Base-by-base conservation (phyloP, 2,113 vertebrate genomes). In the Corythoichthys haematopterus region DNA sequence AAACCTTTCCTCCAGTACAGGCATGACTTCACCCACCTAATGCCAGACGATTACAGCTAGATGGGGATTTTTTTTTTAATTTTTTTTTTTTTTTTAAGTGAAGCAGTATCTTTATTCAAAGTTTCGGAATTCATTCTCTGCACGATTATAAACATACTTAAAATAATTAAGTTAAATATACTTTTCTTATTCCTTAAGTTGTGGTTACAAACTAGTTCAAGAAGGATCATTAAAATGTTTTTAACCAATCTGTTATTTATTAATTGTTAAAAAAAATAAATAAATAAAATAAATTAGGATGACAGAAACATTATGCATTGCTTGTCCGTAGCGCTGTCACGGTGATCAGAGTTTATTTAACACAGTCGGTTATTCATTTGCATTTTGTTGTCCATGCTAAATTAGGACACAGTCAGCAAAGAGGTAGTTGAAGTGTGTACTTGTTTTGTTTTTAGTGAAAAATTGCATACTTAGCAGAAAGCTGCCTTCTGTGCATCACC, bases 1-100 rank as follows among this genome's bases (percentile, higher is more conserved):
- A 89, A 91, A 88, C 85, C 78, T 74, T 86, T 89, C 84, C 87
- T 86, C 81, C 60, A 62, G 78, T 88, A 86, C 83, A 85, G 85
- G 84, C 88, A 64, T 79, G 69, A 71, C 80, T 77, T 82, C 84
- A 82, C 74, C 81, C 84, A 84, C 77, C 66, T 57, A 87, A 68
- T 64, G 79, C 70, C 70, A 74, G 71, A 85, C 83, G 82, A 76
- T 64, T 78, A 65, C 46, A 75, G 64, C 71, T 55, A 80, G 65
- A 69, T 70, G 51, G 79, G 84, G 73, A 61, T 50, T 2, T 4
- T 2, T 28, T 28, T 28, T 28, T 28, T 28, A 72, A 14, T 50
- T 2, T 4, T 2, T 1, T 4, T 9, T 2, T 20, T 70, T 55
- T 78, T 80, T 69, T 78, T 64, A 79, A 80, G 72, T 80, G 76